Evolutionary conservation across 2,797 vertebrate genomes (phyloP).

Genomic region (Apogon hyalosoma): DNA sequence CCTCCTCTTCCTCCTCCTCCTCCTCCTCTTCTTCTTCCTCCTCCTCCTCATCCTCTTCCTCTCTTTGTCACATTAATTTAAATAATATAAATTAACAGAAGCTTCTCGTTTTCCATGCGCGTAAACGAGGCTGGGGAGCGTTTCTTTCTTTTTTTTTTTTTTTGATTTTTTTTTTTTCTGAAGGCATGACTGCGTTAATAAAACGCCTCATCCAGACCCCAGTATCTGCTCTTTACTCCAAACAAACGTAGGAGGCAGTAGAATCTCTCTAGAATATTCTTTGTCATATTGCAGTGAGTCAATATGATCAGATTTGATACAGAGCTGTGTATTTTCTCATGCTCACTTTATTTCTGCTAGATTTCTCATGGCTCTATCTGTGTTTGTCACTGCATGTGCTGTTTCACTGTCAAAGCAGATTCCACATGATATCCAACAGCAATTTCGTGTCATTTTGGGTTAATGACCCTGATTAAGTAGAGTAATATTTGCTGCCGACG

Average conservation of each 20-base stretch:
- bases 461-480: conserved; percentile 20
- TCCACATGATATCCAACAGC: conserved; percentile 13
- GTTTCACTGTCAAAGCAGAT: conserved; percentile 2
- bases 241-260: conserved; percentile 92
- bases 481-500: conserved; percentile 10
- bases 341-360: not conserved
- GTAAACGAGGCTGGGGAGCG: not conserved
- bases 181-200: not conserved
- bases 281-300: conserved; percentile 97
- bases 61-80: conserved; percentile 58
- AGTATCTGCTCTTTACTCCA: conserved; percentile 75
- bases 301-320: conserved; percentile 61
- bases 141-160: not conserved
- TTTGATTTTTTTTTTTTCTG: too few relatives aligned
- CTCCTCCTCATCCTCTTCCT: not conserved
- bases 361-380: not conserved
- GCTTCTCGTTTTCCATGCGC: not conserved
- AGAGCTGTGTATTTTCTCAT: conserved; percentile 22
- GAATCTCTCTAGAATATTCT: conserved; percentile 97
- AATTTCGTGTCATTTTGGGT: conserved; percentile 37
- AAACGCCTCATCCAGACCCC: conserved; percentile 17
- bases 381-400: conserved; percentile 4
- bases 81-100: conserved; percentile 27
- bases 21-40: conserved; percentile 10
- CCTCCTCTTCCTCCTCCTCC: conserved; percentile 3